Evolutionary conservation across 2,113 vertebrate genomes (phyloP).

Genomic region (Apteryx mantelli): DNA sequence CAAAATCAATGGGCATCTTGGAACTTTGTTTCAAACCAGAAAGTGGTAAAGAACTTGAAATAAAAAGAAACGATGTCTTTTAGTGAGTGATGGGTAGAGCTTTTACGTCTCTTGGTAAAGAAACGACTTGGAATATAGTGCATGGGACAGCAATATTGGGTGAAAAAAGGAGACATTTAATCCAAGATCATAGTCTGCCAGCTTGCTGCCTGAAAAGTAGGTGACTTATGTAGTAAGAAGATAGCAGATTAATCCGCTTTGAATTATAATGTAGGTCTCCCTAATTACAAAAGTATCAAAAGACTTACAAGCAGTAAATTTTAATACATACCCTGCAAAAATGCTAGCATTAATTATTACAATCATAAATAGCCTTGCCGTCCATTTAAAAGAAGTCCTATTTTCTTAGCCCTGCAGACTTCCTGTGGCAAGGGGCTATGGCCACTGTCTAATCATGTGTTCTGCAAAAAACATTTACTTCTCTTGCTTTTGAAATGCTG

Average conservation of each 20-base stretch:
- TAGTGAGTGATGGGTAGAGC: neutral
- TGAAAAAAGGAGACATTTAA: neutral
- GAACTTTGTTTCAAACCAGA: neutral
- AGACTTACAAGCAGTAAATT: neutral
- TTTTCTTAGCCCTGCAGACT: neutral
- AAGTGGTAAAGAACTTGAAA: neutral
- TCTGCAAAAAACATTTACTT: neutral
- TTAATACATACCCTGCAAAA: neutral
- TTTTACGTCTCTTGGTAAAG: neutral
- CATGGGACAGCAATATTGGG: neutral
- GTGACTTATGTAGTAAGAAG: neutral
- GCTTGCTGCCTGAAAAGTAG: neutral
- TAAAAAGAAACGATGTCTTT: neutral
- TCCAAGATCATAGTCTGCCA: neutral
- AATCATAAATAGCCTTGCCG: neutral
- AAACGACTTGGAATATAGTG: neutral
- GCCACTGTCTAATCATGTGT: neutral
- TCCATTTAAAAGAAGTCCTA: neutral
- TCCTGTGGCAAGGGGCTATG: neutral
- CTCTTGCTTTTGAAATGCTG: neutral
- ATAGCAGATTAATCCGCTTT: neutral
- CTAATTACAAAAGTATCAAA: neutral
- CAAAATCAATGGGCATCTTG: neutral
- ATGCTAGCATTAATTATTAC: neutral
- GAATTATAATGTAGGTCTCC: neutral